Evolutionary conservation across 2,888 invertebrate species (phyloP), one percentile per base, ranked within the genome.

Genomic region (Elegia similella): DNA sequence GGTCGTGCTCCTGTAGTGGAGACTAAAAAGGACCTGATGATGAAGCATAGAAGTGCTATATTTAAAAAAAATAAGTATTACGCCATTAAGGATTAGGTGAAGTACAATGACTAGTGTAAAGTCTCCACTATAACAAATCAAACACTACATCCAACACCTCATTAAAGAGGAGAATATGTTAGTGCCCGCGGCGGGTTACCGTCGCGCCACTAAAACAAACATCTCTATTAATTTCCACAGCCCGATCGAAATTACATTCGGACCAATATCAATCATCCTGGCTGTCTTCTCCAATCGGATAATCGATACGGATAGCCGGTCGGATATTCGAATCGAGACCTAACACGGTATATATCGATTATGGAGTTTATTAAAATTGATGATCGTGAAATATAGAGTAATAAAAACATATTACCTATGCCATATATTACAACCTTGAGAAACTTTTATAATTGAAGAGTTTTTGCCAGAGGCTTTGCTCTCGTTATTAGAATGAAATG

Each of bases 181-280:
- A 71, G 64, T 80, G 87, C 89, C 88, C 72, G 86, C 82, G 83
- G 90, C 85, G 81, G 68, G 68, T 67, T 66, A 66, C 69, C 69
- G 65, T 69, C 68, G 67, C 67, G 68, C 72, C 74, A 69, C 78
- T 80, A 86, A 89, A 89, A 89, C 88, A 88, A 91, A 90, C 88
- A 89, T 75, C 80, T 88, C 82, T 84, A 88, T 89, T 85, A 88
- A 88, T 86, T 84, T 70, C 70, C 64, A 59, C 66, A 67, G 67
- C 71, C 75, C 75, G 74, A 75, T 70, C 68, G 62, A 78, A 80
- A 82, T 79, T 79, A 82, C 72, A 77, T 73, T 64, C 69, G 71
- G 68, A 70, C 72, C 71, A 73, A 73, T 81, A 88, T 89, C 87
- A 85, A 90, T 90, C 88, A 89, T 80, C 67, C 65, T 61, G 64